Conservation (phyloP, 2,888 invertebrate species). For the Caenorhabditis angaria region DNA sequence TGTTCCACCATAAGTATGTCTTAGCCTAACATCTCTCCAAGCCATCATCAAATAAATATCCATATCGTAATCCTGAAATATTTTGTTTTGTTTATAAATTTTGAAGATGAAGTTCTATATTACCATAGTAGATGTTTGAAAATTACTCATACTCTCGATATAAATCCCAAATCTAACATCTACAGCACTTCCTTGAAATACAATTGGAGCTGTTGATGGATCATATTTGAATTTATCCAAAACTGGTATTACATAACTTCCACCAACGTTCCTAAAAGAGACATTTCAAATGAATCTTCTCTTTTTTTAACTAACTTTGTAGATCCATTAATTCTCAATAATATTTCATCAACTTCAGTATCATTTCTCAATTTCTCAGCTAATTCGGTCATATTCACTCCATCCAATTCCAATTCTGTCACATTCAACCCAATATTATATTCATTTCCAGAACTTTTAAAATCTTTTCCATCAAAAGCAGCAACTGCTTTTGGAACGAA, state of each 20-base stretch:
- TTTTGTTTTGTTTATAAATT: constrained; percentile 2
- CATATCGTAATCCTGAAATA: constrained; percentile 71
- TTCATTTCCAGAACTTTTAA: constrained; percentile 69
- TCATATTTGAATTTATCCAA: constrained; percentile 71
- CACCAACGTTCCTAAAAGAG: constrained; percentile 58
- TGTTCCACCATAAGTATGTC: constrained; percentile 68
- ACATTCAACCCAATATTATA: constrained; percentile 72
- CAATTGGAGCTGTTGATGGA: constrained; percentile 69
- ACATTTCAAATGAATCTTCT: background rate
- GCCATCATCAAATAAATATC: constrained; percentile 71
- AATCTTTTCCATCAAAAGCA: constrained; percentile 65
- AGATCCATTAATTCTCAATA: constrained; percentile 62
- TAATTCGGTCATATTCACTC: constrained; percentile 69
- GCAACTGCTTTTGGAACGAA: constrained; percentile 67
- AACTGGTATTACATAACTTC: constrained; percentile 67
- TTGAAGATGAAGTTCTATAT: too few relatives aligned
- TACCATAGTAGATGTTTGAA: constrained; percentile 71
- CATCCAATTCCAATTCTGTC: constrained; percentile 60
- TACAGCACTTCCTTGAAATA: constrained; percentile 67
- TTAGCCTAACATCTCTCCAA: constrained; percentile 70
- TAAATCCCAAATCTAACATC: constrained; percentile 71
- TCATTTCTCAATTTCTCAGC: constrained; percentile 71
- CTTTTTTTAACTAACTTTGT: constrained; percentile 51
- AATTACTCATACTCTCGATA: constrained; percentile 71
- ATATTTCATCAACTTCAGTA: constrained; percentile 70